phyloP scores from a whole-genome alignment of 1,140 invertebrate species.

The Drosophila bocki region DNA sequence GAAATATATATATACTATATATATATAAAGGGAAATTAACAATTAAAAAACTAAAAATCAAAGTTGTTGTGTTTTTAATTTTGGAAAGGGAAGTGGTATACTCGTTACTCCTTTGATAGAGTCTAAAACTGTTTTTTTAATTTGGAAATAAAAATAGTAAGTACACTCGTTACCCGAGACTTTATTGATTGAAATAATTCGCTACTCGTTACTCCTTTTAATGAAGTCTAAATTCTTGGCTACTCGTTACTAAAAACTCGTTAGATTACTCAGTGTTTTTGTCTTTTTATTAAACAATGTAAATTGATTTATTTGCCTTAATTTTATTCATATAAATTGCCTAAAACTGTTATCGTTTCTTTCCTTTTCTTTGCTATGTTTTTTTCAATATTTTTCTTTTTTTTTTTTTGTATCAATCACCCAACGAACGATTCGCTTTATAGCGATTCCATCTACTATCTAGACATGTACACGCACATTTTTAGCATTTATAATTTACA shows the following conservation, averaged over 20 bases:
- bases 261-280: background rate
- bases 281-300: constrained; percentile 56
- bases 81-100: background rate
- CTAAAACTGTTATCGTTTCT: constrained; percentile 64
- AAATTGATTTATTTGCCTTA: constrained; percentile 72
- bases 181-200: background rate
- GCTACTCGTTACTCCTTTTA: too few relatives aligned
- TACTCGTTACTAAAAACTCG: background rate
- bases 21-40: constrained; percentile 75
- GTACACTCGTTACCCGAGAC: background rate
- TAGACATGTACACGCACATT: constrained; percentile 31
- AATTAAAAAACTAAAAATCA: constrained; percentile 49
- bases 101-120: background rate
- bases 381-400: background rate
- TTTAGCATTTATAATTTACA: constrained; percentile 32
- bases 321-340: constrained; percentile 75
- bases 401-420: constrained; percentile 31
- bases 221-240: too few relatives aligned
- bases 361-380: constrained; percentile 33
- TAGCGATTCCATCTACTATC: constrained; percentile 22
- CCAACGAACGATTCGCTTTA: constrained; percentile 13
- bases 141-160: too few relatives aligned
- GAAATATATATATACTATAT: constrained; percentile 53
- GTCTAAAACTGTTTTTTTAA: too few relatives aligned
- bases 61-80: constrained; percentile 5